A percentile compares a stretch with the other conserved stretches of the same genome.
Evolutionary conservation across 2,113 vertebrate genomes (phyloP).

Genomic region (Poicephalus gulielmi): DNA sequence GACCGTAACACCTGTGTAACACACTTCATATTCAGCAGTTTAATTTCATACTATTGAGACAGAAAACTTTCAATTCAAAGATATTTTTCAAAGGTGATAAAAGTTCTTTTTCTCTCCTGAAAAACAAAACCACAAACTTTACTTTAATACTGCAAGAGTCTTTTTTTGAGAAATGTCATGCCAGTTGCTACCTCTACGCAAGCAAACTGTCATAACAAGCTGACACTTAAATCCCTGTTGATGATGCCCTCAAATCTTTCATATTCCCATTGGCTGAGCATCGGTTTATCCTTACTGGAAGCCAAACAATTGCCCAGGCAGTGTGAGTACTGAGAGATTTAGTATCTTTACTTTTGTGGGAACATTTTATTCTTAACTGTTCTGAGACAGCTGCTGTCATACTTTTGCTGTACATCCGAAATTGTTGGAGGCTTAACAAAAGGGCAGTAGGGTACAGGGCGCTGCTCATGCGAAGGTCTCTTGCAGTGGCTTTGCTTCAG

Average conservation of each 20-base stretch:
- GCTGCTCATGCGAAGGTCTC: not conserved
- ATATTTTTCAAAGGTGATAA: not conserved
- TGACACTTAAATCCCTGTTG: not conserved
- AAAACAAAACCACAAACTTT: not conserved
- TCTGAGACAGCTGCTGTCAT: not conserved
- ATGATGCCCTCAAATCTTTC: not conserved
- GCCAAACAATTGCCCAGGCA: not conserved
- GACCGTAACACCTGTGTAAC: not conserved
- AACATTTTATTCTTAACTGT: not conserved
- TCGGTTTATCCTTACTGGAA: accelerated
- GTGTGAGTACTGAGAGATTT: not conserved
- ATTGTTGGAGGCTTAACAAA: not conserved
- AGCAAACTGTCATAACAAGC: not conserved
- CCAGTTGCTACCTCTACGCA: not conserved
- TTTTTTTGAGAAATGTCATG: not conserved
- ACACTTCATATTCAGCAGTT: not conserved
- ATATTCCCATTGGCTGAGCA: not conserved
- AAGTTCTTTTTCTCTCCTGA: not conserved
- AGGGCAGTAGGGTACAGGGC: not conserved
- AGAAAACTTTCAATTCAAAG: not conserved
- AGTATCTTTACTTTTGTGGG: not conserved
- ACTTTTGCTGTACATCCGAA: not conserved
- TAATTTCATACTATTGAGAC: not conserved
- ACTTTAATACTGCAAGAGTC: not conserved
- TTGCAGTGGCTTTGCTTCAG: not conserved